phyloP scores from a whole-genome alignment of 1,140 invertebrate species.

The Tyrophagus putrescentiae region DNA sequence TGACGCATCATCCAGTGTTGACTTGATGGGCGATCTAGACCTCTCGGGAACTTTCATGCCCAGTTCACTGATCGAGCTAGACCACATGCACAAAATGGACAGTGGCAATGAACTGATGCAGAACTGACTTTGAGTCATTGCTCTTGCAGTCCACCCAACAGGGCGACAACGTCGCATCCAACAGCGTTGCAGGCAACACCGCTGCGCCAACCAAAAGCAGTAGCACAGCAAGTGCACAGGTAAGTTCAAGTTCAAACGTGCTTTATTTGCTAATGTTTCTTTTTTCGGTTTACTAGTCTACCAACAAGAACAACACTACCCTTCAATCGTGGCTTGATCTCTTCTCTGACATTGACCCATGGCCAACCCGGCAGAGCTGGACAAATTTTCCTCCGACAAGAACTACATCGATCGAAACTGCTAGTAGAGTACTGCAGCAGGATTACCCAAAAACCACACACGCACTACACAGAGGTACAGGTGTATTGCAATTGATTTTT shows the following conservation, averaged over 20 bases:
- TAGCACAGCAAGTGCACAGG: neutral
- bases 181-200: neutral
- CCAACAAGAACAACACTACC: slow-evolving; percentile 33
- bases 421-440: slow-evolving; percentile 17
- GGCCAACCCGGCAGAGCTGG: slow-evolving; percentile 53
- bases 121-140: too few species aligned
- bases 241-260: neutral
- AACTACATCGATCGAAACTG: slow-evolving; percentile 29
- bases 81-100: slow-evolving; percentile 1
- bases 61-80: slow-evolving; percentile 20
- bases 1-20: neutral
- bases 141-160: neutral
- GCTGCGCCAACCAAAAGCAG: too few species aligned
- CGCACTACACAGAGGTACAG: neutral
- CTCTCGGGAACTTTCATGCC: slow-evolving; percentile 10
- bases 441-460: neutral
- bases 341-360: slow-evolving; percentile 85
- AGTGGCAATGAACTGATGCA: neutral
- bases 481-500: neutral
- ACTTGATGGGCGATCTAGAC: too few species aligned
- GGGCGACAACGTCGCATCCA: neutral
- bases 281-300: slow-evolving; percentile 1
- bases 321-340: slow-evolving; percentile 64
- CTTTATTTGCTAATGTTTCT: neutral
- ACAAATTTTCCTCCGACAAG: slow-evolving; percentile 34